Base-by-base conservation (phyloP, 2,888 invertebrate species). In the Osmoderma eremita region DNA sequence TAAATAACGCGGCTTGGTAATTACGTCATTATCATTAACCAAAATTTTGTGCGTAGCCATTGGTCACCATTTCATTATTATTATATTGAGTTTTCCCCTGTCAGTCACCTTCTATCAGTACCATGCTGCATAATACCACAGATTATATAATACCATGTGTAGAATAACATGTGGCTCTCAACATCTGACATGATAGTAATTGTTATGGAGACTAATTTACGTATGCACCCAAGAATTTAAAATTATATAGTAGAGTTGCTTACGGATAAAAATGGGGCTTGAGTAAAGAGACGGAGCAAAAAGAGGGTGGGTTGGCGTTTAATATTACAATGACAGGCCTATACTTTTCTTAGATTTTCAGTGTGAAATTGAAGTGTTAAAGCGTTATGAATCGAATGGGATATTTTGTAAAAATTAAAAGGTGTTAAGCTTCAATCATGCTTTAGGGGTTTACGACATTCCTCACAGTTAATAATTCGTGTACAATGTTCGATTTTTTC, bases 1-100 rank as follows among this genome's bases (percentile, higher is more conserved):
- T 56, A 42, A 22, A 22, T 56, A 56, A 15, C 41, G 41, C 22
- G 41, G 13, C 56, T 41, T 20, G 56, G 22, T 41, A 56, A 56
- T 42, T 56, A 56, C 15, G 39, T 22, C n/a, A 42, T 56, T 24
- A 56, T 41, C 41, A 56, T 56, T 56, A 56, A 56, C 20, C 41
- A 24, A 56, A 56, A 41, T 22, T n/a, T 56, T 56, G 22, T 41
- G 30, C 30, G 41, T 41, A 56, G 56, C 56, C 15, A 56, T 56
- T 22, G 56, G 56, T 56, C 41, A 56, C 39, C 22, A 22, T 39
- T 41, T 41, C 22, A 56, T 56, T 48, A 20, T 30, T 50, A 50
- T 50, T n/a, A 50, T 50, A 30, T 50, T 22, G 1, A 45, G 30
- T 50, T 24, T 22, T 50, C n/a, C 24, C 6, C 39, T n/a, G 22